Evolutionary conservation across 2,797 vertebrate genomes (phyloP).

Genomic region (Darevskia mixta): DNA sequence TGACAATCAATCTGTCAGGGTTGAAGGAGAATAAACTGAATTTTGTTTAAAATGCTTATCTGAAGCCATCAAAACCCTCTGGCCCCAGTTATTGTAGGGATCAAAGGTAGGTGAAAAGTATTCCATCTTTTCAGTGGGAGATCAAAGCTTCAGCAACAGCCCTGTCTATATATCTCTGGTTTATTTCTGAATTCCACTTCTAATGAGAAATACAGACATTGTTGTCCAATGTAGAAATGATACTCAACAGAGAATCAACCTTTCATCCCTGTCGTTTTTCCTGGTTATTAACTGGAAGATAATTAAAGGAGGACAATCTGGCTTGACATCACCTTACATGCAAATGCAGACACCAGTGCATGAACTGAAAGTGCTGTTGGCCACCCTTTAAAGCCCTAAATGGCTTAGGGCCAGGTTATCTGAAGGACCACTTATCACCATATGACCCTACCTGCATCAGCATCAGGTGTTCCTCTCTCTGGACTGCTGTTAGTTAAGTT

Average conservation of each 20-base stretch:
- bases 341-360: not conserved
- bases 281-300: not conserved
- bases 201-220: not conserved
- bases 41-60: constrained; percentile 23
- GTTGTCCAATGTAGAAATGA: rapidly evolving
- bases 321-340: not conserved
- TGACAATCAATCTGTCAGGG: constrained; percentile 31
- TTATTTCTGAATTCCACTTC: constrained; percentile 24
- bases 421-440: not conserved
- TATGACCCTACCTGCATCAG: not conserved
- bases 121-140: not conserved
- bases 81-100: constrained; percentile 9
- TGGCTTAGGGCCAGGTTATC: not conserved
- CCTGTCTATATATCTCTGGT: constrained; percentile 14
- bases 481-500: not conserved
- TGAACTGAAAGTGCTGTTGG: not conserved
- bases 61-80: constrained; percentile 3
- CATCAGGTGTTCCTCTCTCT: not conserved
- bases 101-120: not conserved
- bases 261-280: not conserved
- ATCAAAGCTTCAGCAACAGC: constrained; percentile 17
- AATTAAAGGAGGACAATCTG: not conserved
- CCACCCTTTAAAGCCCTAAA: not conserved
- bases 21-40: constrained; percentile 11
- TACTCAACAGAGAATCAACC: not conserved